phyloP scores from a whole-genome alignment of 2,113 vertebrate genomes.

The Addax nasomaculatus region DNA sequence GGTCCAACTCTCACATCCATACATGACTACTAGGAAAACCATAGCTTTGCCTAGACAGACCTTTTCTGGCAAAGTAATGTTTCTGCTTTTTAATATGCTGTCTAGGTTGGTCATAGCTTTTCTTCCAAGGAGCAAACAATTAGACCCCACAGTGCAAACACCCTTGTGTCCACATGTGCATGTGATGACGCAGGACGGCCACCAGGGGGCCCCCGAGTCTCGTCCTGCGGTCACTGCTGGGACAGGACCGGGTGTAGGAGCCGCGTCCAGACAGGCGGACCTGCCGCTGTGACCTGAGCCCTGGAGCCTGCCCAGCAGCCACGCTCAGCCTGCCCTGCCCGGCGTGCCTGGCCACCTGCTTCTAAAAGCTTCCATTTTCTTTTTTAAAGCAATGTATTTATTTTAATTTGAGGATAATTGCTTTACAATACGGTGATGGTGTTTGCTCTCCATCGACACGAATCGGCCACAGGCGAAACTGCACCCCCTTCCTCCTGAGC shows the following conservation, averaged over 20 bases:
- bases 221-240: not conserved
- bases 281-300: not conserved
- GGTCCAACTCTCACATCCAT: not conserved
- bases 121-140: not conserved
- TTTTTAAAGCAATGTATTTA: not conserved
- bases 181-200: fast-evolving
- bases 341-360: not conserved
- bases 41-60: not conserved
- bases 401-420: not conserved
- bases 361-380: not conserved
- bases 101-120: not conserved
- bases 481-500: not conserved
- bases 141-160: not conserved
- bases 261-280: not conserved
- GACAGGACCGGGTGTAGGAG: not conserved
- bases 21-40: not conserved
- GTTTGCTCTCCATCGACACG: fast-evolving
- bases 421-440: not conserved
- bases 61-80: not conserved
- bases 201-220: not conserved
- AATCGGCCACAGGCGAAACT: not conserved
- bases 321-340: not conserved
- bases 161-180: not conserved
- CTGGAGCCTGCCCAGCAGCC: not conserved
- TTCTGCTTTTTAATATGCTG: not conserved